Base-by-base conservation (phyloP, 1,140 invertebrate genomes). In the Drosophila tani region DNA sequence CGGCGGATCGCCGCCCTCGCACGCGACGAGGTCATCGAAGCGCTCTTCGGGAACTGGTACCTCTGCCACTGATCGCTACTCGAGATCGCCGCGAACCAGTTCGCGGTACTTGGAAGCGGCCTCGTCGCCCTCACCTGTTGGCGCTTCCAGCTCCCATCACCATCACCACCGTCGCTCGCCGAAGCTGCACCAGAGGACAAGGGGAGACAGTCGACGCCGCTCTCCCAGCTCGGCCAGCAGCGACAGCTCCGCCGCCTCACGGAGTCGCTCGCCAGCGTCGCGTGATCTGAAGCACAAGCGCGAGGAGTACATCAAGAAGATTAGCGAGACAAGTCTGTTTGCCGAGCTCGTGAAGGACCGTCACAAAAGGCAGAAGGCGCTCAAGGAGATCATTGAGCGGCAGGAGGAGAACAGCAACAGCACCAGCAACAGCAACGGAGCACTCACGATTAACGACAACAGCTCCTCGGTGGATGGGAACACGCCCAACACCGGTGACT, bases 311-410 rank as follows among this genome's bases (percentile, higher is more conserved):
- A 94, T 95, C 45, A 95, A 96, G 40, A 97, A 97, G 70, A 97
- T 97, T 71, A 96, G 95, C 58, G 96, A 97, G 76, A 97, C 97
- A 3, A 97, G 96, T 92, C 93, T 98, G 1, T 98, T 98, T 92
- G 97, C 97, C 2, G 97, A 98, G 92, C 93, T 98, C 17, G 96
- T 98, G 0, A 97, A 97, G 83, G 96, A 97, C 82, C 95, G 96
- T 69, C 96, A 97, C 68, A 97, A 97, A 93, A 93, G 96, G 4
- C 96, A 96, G 75, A 94, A 96, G 80, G 96, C 96, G 15, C 93
- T 95, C 24, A 95, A 92, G 53, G 91, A 91, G 47, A 91, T 86
- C 49, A 80, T 96, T 90, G 95, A 95, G 91, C 94, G 95, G 21
- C 93, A 95, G 64, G 94, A 95, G 57, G 94, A 94, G 71, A 94